Percentiles rank a stretch among this genome's conserved stretches.
Evolutionary conservation across 1,140 invertebrate genomes (phyloP).

Genomic region (Cotesia glomerata): DNA sequence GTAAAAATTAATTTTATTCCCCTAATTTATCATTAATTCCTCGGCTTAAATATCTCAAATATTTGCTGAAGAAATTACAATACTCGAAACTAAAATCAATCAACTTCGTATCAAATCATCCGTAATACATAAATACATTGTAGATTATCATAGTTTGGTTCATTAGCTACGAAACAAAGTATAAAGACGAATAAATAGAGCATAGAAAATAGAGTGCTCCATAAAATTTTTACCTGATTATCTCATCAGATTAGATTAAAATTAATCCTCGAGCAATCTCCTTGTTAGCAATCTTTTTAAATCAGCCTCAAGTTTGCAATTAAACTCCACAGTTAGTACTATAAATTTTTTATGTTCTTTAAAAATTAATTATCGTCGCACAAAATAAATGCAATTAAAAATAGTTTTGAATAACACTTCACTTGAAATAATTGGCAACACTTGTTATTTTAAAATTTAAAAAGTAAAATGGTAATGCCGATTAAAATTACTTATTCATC

Average conservation of each 20-base stretch:
- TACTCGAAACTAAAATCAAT: too few relatives aligned
- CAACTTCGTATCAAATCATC: too few relatives aligned
- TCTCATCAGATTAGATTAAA: slow-evolving; percentile 44
- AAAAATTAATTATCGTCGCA: background rate
- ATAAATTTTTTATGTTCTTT: background rate
- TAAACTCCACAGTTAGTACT: background rate
- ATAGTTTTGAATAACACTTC: background rate
- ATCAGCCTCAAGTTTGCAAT: background rate
- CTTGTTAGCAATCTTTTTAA: background rate
- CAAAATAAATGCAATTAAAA: background rate
- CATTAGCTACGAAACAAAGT: too few relatives aligned
- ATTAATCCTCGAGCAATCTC: slow-evolving; percentile 10
- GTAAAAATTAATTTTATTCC: too few relatives aligned
- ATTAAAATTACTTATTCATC: background rate
- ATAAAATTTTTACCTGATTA: slow-evolving; percentile 46
- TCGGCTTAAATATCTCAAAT: too few relatives aligned
- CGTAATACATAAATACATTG: too few relatives aligned
- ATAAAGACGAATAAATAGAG: background rate
- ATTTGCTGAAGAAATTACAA: too few relatives aligned
- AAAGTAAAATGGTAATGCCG: too few relatives aligned
- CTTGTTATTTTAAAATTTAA: background rate
- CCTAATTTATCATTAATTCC: background rate
- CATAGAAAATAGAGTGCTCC: slow-evolving; percentile 4
- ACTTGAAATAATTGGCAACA: background rate
- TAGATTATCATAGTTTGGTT: too few relatives aligned